Evolutionary conservation across 2,797 vertebrate species (phyloP), one percentile per base, ranked within the genome.

Genomic region (Oreochromis grahami): DNA sequence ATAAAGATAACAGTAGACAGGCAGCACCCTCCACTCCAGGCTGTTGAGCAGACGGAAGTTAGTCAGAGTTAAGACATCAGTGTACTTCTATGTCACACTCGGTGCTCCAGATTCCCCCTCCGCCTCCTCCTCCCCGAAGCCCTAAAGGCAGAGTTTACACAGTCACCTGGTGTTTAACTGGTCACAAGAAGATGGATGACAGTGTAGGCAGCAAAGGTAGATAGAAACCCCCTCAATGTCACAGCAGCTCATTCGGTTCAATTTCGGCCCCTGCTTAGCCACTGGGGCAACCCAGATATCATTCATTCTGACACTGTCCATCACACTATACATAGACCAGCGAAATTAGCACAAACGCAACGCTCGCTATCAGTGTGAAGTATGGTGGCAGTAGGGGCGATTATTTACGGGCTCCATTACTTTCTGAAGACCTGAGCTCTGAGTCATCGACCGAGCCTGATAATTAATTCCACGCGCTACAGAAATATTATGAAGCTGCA

Each of bases 381-480:
- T 93, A 92, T 94, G 92, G 92, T 88, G 93, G 90, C 93, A 91
- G 86, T 79, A 34, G 86, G 86, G 85, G 86, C 74, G 50, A 94
- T 95, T 93, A 94, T 93, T 95, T 94, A 94, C 92, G 38, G 87
- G 87, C 87, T 77, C 83, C 86, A 87, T 92, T 93, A 91, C 92
- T 93, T 93, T 92, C 90, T 89, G 84, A 94, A 87, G 93, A 93
- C 92, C 92, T 90, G 88, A 90, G 89, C 90, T 93, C 86, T 95
- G 92, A 95, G 89, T 95, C 95, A 95, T 89, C 82, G 34, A 56
- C 88, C 70, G 12, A 89, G 88, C 81, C 90, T 77, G 89, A 91
- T 92, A 94, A 94, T 94, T 93, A 93, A 95, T 94, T 94, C 91
- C 91, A 89, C 89, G 72, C 91, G 92, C 86, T 77, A 86, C 87